A percentile compares a stretch with the other conserved stretches of the same genome.
These are phyloP conservation scores for Lepisosteus oculatus DNA, from an alignment of 2,113 vertebrate genomes.

Conservation along the genomic window DNA sequence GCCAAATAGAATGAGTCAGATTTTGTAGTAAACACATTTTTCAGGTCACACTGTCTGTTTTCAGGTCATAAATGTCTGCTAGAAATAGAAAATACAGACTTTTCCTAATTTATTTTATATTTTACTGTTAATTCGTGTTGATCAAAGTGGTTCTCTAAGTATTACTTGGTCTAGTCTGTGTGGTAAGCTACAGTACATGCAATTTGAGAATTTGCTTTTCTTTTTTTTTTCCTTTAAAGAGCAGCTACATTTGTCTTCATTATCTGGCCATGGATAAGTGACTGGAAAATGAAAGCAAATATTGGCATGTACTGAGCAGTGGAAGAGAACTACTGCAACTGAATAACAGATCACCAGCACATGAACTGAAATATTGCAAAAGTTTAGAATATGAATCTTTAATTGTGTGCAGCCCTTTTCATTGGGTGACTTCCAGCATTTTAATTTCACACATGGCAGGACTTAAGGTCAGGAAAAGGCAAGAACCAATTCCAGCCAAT, in stretches of 20 bases:
- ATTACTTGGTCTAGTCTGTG: too few relatives aligned
- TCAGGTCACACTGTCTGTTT: too few relatives aligned
- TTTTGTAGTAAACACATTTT: background rate
- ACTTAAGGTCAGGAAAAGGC: constrained; percentile 9
- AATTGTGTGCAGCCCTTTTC: constrained; percentile 6
- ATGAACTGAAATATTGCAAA: constrained; percentile 2
- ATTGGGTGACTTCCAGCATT: constrained; percentile 5
- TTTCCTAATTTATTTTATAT: too few relatives aligned
- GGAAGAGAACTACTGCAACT: background rate
- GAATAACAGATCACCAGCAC: background rate
- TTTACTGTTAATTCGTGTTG: too few relatives aligned
- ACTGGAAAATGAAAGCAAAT: background rate
- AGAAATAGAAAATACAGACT: too few relatives aligned
- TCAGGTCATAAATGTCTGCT: too few relatives aligned
- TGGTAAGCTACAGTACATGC: too few relatives aligned
- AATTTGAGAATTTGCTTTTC: too few relatives aligned
- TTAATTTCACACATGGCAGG: constrained; percentile 12
- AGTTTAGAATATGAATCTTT: background rate
- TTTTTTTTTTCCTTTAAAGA: background rate
- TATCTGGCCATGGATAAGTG: background rate
- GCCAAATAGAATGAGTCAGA: background rate
- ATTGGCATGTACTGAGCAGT: background rate
- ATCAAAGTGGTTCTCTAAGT: too few relatives aligned
- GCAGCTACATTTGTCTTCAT: background rate
- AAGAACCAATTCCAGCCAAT: background rate